phyloP scores from a whole-genome alignment of 2,797 vertebrate genomes.

The Tapirus indicus region DNA sequence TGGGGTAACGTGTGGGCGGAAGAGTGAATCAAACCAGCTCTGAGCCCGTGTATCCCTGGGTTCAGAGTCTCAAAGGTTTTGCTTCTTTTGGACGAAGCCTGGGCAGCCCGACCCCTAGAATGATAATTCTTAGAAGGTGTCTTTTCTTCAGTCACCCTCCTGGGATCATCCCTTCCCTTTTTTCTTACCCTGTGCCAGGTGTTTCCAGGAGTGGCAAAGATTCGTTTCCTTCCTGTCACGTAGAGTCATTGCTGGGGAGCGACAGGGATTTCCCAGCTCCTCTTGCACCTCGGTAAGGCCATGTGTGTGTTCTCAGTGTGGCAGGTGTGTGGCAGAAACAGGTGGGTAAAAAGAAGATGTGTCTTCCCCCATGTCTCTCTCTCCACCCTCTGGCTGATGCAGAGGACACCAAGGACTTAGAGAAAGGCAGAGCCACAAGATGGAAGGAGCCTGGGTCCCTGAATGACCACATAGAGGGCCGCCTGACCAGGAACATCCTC shows the following conservation, averaged over 20 bases:
- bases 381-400: too few species aligned
- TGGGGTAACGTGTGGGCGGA: too few species aligned
- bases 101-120: neutral
- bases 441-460: neutral
- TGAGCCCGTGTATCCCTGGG: neutral
- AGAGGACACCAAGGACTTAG: neutral
- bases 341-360: too few species aligned
- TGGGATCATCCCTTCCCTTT: neutral
- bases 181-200: neutral
- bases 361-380: neutral
- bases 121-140: too few species aligned
- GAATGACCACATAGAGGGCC: too few species aligned
- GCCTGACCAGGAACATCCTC: too few species aligned
- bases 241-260: neutral
- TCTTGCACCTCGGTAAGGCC: fast-evolving
- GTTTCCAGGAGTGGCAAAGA: neutral
- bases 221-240: neutral
- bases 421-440: neutral
- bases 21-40: neutral
- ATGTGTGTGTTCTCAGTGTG: fast-evolving
- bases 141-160: neutral
- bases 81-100: neutral
- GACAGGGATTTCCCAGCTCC: neutral
- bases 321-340: neutral
- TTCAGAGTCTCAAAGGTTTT: neutral